phyloP scores from a whole-genome alignment of 2,113 vertebrate genomes.

The Tetraodon nigroviridis region DNA sequence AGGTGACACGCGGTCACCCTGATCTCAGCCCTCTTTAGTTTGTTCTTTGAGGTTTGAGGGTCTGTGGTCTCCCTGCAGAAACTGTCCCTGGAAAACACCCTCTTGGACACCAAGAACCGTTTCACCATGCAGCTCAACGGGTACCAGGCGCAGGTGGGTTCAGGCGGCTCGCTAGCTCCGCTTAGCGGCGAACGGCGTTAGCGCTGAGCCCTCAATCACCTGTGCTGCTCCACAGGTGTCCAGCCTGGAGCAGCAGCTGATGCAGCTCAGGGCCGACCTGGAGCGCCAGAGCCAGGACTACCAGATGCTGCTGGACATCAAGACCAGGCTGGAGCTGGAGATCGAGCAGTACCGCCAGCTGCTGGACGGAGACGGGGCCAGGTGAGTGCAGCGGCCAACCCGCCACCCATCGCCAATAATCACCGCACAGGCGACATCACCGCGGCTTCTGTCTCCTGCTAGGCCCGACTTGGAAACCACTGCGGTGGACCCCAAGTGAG shows the following conservation, averaged over 20 bases:
- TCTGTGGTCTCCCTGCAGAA: conserved; percentile 65
- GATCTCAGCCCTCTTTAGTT: too few species aligned
- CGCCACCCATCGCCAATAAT: background rate
- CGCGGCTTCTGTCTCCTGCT: too few species aligned
- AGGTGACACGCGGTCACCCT: too few species aligned
- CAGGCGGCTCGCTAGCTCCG: too few species aligned
- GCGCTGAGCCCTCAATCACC: background rate
- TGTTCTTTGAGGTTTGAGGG: too few species aligned
- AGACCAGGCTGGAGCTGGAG: conserved; percentile 81
- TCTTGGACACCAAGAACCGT: conserved; percentile 71
- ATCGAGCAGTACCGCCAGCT: conserved; percentile 80
- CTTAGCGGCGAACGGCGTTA: background rate
- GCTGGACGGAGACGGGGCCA: conserved; percentile 51
- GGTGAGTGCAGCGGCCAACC: conserved; percentile 13
- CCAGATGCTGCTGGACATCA: conserved; percentile 77
- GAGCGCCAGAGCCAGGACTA: conserved; percentile 81
- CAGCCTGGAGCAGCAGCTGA: conserved; percentile 71
- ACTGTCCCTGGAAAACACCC: conserved; percentile 72
- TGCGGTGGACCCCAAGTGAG: too few species aligned
- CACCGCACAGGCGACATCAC: too few species aligned
- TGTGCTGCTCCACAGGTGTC: conserved; percentile 33
- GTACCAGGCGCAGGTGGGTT: conserved; percentile 67
- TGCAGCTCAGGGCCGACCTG: conserved; percentile 67
- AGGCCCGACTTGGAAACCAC: too few species aligned
- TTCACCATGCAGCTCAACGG: conserved; percentile 69